Evolutionary conservation across 2,888 invertebrate species (phyloP).

Genomic region (Mythimna lalbum): DNA sequence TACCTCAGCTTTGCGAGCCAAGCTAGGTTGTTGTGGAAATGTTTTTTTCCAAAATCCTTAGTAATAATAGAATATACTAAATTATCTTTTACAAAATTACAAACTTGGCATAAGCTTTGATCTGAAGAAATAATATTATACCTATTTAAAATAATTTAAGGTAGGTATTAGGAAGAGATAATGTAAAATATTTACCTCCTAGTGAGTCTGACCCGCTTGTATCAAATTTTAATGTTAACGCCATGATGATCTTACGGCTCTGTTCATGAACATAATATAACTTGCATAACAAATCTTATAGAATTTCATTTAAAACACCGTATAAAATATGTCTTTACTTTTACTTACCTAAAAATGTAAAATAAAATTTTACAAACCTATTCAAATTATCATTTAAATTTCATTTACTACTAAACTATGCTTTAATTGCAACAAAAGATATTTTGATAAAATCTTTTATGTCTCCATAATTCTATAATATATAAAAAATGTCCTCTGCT

Average conservation of each 20-base stretch:
- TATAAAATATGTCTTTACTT: conserved; percentile 34
- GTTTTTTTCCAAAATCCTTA: conserved; percentile 1
- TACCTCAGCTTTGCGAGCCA: neutral
- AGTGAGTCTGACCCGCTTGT: conserved; percentile 10
- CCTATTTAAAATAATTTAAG: conserved; percentile 4
- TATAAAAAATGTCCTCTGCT: neutral
- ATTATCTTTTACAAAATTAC: neutral
- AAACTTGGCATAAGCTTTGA: conserved; percentile 28
- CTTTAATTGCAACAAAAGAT: conserved; percentile 23
- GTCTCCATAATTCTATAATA: neutral
- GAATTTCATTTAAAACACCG: conserved; percentile 13
- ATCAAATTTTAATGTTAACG: conserved; percentile 11
- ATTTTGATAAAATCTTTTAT: conserved; percentile 1
- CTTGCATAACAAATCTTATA: conserved; percentile 15
- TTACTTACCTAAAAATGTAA: conserved; percentile 18
- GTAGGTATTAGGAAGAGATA: conserved; percentile 2
- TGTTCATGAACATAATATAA: neutral
- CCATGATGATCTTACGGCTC: neutral
- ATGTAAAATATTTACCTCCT: conserved; percentile 17
- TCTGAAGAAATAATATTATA: conserved; percentile 15
- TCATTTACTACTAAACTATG: neutral
- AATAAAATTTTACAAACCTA: conserved; percentile 24
- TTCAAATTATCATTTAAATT: conserved; percentile 15
- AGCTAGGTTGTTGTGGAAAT: neutral
- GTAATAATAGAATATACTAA: conserved; percentile 1